Base-by-base conservation (phyloP, 2,888 invertebrate genomes). In the Halictus quadricinctus region DNA sequence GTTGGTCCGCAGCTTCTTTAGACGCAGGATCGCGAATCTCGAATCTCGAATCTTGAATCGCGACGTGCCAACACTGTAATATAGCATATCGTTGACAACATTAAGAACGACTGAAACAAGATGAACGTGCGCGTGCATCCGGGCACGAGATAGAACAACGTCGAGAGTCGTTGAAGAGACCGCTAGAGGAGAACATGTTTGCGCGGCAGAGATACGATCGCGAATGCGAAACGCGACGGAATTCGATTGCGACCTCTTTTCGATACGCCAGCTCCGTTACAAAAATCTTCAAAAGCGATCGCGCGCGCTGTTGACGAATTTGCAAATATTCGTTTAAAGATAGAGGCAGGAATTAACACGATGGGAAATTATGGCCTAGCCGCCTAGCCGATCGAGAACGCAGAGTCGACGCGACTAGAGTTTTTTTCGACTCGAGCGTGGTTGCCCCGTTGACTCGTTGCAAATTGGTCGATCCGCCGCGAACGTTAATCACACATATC, bases 401-500 rank as follows among this genome's bases (percentile, higher is more conserved):
- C 64, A 29, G 18, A 5, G 15, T 29, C 7, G 29, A 1, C 7
- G 64, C 15, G 29, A 36, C 36, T 36, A 36, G 36, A 36, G 36
- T 36, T 0, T 15, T 15, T 29, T 15, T 29, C 15, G 15, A 64
- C 29, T 29, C 15, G 15, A 13, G 64, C 10, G 46, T 36, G 36
- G 36, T 3, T 36, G 3, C 36, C 36, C 36, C 36, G 36, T 36
- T 36, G 36, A 36, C 36, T 78, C 80, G 84, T 79, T 83, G 25
- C 36, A 43, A 48, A 25, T 18, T 54, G 43, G 48, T 54, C 43
- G 43, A 80, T 76, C 41, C 64, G 74, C 78, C 80, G 64, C 54
- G 46, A 83, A 84, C 60, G 76, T 69, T 80, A n/a, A 88, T 86
- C 66, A 90, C 85, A 91, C 92, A 92, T 93, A 93, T 92, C 92